Conservation (phyloP, 2,888 invertebrate species). For the Ecdyonurus torrentis region DNA sequence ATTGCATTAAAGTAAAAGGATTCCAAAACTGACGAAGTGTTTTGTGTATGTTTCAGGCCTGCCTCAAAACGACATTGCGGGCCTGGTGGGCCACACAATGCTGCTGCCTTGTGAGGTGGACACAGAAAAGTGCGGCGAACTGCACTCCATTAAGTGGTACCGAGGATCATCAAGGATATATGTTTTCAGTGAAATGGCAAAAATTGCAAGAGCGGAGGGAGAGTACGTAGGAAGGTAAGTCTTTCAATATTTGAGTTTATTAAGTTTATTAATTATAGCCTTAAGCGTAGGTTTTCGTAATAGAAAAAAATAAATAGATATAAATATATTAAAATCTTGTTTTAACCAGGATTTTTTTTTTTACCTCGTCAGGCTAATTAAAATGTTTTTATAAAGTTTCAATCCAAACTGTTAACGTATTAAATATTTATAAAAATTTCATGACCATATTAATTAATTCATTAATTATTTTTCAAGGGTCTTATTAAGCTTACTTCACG, state of each 20-base stretch:
- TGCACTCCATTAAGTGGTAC: conserved; percentile 77
- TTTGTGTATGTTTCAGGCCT: neutral
- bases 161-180: conserved; percentile 53
- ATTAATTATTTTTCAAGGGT: no score
- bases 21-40: neutral
- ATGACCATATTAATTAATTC: no score
- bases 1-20: no score
- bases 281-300: no score
- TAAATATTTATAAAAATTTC: no score
- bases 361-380: no score
- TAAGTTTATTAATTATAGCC: neutral
- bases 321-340: neutral
- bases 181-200: conserved; percentile 53
- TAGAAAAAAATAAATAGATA: no score
- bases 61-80: conserved; percentile 32
- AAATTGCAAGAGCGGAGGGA: conserved; percentile 48
- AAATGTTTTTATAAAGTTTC: no score
- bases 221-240: conserved; percentile 53
- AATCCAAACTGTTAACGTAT: no score
- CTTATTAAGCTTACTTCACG: no score
- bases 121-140: conserved; percentile 48
- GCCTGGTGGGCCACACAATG: conserved; percentile 50
- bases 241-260: neutral
- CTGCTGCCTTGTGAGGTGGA: conserved; percentile 56
- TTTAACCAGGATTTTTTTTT: no score